A percentile compares a stretch with the other conserved stretches of the same genome.
Evolutionary conservation across 2,113 vertebrate genomes (phyloP).

Genomic region (Acanthochromis polyacanthus): DNA sequence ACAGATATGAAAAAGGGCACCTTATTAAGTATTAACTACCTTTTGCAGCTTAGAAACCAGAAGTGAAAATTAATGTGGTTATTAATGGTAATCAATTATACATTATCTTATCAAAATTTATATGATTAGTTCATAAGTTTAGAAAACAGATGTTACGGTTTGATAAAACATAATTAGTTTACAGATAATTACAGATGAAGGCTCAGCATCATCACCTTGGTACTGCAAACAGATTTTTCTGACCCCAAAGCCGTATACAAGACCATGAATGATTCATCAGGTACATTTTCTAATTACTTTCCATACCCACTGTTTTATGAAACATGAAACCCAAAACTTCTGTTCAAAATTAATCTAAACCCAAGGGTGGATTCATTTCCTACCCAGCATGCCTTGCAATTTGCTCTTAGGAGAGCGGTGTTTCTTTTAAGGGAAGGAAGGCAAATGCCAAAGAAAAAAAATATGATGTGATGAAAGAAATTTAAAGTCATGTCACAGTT

Average conservation of each 20-base stretch:
- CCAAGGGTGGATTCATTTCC: slow-evolving; percentile 40
- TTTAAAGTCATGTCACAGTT: neutral
- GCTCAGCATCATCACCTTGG: slow-evolving; percentile 23
- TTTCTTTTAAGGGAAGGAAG: slow-evolving; percentile 1
- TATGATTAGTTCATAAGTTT: no score
- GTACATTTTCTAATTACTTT: slow-evolving; percentile 48
- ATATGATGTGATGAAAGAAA: slow-evolving; percentile 7
- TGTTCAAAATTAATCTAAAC: slow-evolving; percentile 44
- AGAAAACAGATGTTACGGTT: neutral
- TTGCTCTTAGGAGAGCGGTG: neutral
- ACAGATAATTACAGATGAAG: neutral
- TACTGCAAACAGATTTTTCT: slow-evolving; percentile 1
- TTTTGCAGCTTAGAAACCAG: neutral
- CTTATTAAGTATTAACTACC: no score
- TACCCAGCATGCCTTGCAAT: slow-evolving; percentile 40
- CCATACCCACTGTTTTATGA: slow-evolving; percentile 28
- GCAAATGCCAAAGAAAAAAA: slow-evolving; percentile 4
- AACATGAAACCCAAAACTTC: slow-evolving; percentile 23
- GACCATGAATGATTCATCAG: slow-evolving; percentile 55
- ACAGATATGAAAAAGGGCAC: no score
- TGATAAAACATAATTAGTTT: neutral
- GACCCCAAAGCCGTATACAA: slow-evolving; percentile 12
- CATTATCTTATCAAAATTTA: neutral
- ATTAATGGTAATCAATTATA: neutral
- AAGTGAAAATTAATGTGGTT: neutral